Evolutionary conservation across 2,113 vertebrate species (phyloP).

Genomic region (Boulengeromyrus knoepffleri): DNA sequence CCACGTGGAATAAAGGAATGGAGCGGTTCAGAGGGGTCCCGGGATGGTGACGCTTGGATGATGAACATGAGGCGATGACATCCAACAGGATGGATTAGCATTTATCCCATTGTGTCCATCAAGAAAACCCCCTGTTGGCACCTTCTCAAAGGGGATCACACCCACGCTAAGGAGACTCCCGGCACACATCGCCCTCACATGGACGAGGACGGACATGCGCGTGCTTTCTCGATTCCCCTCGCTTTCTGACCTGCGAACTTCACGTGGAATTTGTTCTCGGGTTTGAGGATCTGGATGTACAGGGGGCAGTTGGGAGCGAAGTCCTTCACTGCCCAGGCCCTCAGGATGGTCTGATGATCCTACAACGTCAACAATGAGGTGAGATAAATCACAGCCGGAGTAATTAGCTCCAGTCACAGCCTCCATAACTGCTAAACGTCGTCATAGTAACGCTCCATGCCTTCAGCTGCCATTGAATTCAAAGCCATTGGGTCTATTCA

Average conservation of each 20-base stretch:
- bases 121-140: neutral
- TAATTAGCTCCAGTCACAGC: neutral
- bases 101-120: neutral
- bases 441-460: neutral
- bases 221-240: neutral
- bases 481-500: neutral
- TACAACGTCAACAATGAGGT: constrained; percentile 32
- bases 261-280: constrained; percentile 76
- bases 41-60: neutral
- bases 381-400: neutral
- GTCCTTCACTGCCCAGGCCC: constrained; percentile 73
- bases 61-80: neutral
- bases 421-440: neutral
- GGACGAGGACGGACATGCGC: neutral
- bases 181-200: neutral
- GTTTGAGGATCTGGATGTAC: constrained; percentile 74
- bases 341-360: constrained; percentile 76
- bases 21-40: neutral
- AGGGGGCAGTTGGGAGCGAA: constrained; percentile 74
- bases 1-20: neutral
- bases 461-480: neutral
- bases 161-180: neutral
- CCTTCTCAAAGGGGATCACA: neutral
- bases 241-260: constrained; percentile 72
- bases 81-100: neutral